A percentile compares a stretch with the other conserved stretches of the same genome.
Conservation (phyloP, 2,797 vertebrate species). For the Forpus xanthops region DNA sequence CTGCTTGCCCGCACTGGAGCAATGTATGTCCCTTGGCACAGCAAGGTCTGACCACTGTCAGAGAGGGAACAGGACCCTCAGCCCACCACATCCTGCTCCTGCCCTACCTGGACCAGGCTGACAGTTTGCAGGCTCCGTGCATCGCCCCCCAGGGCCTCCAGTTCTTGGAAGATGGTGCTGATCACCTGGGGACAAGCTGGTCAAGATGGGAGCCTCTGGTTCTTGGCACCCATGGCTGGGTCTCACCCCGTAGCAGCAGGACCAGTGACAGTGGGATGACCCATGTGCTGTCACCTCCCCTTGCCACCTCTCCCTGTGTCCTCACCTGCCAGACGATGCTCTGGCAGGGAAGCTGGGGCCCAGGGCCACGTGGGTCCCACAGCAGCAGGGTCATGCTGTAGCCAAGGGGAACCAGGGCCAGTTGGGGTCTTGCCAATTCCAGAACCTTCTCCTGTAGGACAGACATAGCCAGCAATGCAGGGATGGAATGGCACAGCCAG, state of each 20-base stretch:
- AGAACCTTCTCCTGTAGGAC: conserved; percentile 74
- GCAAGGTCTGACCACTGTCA: background rate
- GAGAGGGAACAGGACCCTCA: background rate
- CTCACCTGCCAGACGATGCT: conserved; percentile 80
- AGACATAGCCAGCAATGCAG: background rate
- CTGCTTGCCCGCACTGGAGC: too few relatives aligned
- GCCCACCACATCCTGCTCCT: background rate
- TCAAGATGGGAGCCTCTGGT: background rate
- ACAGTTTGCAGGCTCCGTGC: conserved; percentile 70
- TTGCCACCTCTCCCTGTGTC: conserved; percentile 64
- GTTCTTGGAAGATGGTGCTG: conserved; percentile 70
- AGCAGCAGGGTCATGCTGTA: conserved; percentile 80
- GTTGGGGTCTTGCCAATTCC: conserved; percentile 73
- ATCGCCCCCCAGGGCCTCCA: conserved; percentile 4
- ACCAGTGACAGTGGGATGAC: accelerated
- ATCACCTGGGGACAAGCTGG: conserved; percentile 72
- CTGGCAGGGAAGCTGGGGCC: conserved; percentile 52
- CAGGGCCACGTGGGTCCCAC: conserved; percentile 61
- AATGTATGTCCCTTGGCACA: background rate
- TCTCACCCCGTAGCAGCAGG: accelerated
- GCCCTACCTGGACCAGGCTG: conserved; percentile 83
- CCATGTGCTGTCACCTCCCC: background rate
- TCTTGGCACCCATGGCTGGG: accelerated
- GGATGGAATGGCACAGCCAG: background rate
- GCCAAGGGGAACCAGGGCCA: conserved; percentile 72